phyloP scores from a whole-genome alignment of 2,797 vertebrate genomes.

The Sebastes matsubarae region DNA sequence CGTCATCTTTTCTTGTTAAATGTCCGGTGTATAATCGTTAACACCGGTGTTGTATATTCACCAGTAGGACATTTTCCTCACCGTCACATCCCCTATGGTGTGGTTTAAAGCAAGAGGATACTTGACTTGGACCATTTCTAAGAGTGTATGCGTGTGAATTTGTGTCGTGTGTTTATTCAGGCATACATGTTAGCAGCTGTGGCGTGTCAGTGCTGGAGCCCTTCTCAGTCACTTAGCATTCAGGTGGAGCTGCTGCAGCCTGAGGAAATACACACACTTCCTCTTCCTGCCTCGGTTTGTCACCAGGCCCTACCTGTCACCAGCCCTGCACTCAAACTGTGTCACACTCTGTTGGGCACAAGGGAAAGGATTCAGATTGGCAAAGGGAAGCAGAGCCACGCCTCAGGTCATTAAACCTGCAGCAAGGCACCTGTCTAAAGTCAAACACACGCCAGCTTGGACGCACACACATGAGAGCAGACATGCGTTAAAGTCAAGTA shows the following conservation, averaged over 20 bases:
- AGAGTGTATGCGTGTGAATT: neutral
- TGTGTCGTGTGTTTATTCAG: conserved; percentile 21
- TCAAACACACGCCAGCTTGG: neutral
- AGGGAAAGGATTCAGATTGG: conserved; percentile 50
- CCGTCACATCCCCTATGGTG: neutral
- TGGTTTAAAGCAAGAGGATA: neutral
- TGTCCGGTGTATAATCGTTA: too few species aligned
- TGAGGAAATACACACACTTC: conserved; percentile 43
- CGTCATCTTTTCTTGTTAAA: too few species aligned
- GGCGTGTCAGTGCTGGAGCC: conserved; percentile 21
- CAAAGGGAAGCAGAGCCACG: conserved; percentile 39
- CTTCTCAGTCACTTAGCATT: conserved; percentile 52
- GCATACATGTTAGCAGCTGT: conserved; percentile 43
- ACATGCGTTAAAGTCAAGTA: neutral
- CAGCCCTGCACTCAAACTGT: conserved; percentile 34
- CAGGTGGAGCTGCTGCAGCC: conserved; percentile 41
- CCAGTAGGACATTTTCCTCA: too few species aligned
- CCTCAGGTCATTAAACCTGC: conserved; percentile 61
- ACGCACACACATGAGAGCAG: neutral
- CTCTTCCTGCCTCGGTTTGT: conserved; percentile 52
- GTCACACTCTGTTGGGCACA: conserved; percentile 46
- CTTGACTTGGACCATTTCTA: neutral
- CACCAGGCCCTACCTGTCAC: conserved; percentile 47
- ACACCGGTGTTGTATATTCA: too few species aligned
- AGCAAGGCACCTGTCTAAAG: conserved; percentile 44